Evolutionary conservation across 2,888 invertebrate genomes (phyloP), one percentile per base, ranked within the genome.

Genomic region (Cistogaster globosa): DNA sequence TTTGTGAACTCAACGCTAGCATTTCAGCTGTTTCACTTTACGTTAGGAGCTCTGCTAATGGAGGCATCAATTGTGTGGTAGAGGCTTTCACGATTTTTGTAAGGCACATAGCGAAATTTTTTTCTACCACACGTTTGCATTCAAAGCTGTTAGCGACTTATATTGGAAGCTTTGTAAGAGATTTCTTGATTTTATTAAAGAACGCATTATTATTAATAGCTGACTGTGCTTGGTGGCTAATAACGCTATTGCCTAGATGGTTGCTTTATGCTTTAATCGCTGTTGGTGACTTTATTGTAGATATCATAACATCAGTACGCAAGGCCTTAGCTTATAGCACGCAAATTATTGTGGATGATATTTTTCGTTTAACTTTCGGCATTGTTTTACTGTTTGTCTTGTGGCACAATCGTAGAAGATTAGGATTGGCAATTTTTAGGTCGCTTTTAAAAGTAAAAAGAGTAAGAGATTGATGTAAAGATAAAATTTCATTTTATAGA

Each of bases 131-230:
- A 0, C 86, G 86, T 48, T 32, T 87, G 14, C 86, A 87, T 51
- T 86, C 88, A 0, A 88, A 87, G 16, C 74, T 88, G 0, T 36
- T 88, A 14, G 88, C 88, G 9, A 87, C 88, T 20, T 65, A 51
- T 58, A 71, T 84, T 3, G 88, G 86, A 0, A 57, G 75, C 45
- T 82, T 82, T 67, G 36, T 87, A 14, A 60, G 58, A 3, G 82
- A 87, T 42, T 78, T 87, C 16, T 63, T 87, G 1, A 55, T 26
- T 48, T 45, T 88, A 11, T 8, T 88, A 5, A 65, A 68, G 9
- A 86, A 87, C n/a, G 87, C 88, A 0, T 67, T 89, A 16, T 62
- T 89, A 3, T 71, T 88, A 9, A 88, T 89, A 53, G 88, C 86
- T 1, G 88, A 89, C 14, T 86, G 84, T 38, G 80, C 80, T 0